phyloP scores from a whole-genome alignment of 2,113 vertebrate species.

The Colinus virginianus region DNA sequence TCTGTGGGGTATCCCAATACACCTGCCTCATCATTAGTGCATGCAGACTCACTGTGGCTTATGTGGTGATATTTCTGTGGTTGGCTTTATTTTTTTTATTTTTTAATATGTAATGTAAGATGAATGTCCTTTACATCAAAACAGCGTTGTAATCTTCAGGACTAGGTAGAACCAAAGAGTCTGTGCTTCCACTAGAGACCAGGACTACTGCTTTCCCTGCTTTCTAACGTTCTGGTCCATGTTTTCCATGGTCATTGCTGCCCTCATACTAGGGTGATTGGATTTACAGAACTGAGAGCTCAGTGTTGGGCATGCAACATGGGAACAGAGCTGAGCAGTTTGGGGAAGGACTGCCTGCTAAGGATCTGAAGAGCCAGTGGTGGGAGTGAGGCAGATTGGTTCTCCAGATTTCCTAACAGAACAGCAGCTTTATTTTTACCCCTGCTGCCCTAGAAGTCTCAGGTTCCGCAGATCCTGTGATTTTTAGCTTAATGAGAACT shows the following conservation, averaged over 20 bases:
- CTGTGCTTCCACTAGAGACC: background rate
- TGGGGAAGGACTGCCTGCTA: background rate
- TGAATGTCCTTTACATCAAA: background rate
- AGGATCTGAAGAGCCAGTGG: background rate
- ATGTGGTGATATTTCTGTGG: background rate
- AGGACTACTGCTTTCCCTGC: background rate
- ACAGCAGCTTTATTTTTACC: background rate
- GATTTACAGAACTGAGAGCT: background rate
- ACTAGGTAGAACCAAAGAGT: background rate
- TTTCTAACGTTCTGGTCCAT: background rate
- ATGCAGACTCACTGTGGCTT: background rate
- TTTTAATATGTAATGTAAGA: background rate
- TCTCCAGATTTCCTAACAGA: background rate
- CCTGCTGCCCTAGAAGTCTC: background rate
- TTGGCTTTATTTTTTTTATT: background rate
- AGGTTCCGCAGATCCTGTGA: background rate
- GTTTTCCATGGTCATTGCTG: background rate
- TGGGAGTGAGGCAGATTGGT: background rate
- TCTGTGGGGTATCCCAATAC: background rate
- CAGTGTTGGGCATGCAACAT: background rate
- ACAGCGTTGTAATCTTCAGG: background rate
- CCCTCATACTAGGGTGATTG: background rate
- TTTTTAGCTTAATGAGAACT: background rate
- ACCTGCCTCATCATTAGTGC: fast-evolving
- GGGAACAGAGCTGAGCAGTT: background rate